These are phyloP conservation scores for Telmatherina bonti DNA, from an alignment of 2,797 vertebrate genomes.

Conservation along the genomic window DNA sequence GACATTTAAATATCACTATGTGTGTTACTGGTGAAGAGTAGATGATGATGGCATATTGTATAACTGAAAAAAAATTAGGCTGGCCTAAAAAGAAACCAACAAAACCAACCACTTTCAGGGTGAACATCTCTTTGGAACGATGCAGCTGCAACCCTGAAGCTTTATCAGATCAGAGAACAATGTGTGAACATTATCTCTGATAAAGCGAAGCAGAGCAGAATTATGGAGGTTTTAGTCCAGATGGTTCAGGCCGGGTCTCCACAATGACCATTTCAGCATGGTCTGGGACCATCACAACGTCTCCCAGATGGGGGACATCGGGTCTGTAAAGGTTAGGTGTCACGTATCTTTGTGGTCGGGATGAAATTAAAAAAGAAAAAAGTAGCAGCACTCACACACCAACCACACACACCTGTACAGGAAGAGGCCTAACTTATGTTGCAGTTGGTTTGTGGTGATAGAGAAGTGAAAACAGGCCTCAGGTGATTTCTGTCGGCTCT, in stretches of 20 bases:
- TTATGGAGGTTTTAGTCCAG: neutral
- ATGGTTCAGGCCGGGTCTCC: neutral
- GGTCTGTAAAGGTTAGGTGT: conserved; percentile 27
- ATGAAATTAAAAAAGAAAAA: conserved; percentile 55
- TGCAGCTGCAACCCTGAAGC: neutral
- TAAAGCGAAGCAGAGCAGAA: neutral
- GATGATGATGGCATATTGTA: neutral
- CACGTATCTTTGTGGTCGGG: conserved; percentile 54
- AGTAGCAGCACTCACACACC: conserved; percentile 27
- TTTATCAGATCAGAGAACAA: neutral
- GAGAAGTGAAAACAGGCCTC: conserved; percentile 71
- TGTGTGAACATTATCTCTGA: neutral
- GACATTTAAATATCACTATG: too few species aligned
- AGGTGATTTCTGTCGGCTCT: conserved; percentile 64
- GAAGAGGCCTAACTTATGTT: conserved; percentile 61
- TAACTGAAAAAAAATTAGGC: too few species aligned
- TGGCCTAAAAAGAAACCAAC: too few species aligned
- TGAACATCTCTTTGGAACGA: neutral
- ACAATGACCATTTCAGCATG: neutral
- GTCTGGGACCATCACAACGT: too few species aligned
- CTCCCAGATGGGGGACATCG: too few species aligned
- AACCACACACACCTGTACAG: conserved; percentile 71
- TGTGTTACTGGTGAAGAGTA: neutral
- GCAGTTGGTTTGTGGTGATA: conserved; percentile 51
- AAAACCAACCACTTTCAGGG: neutral